These are phyloP conservation scores for Thymelicus acteon DNA, from an alignment of 2,888 invertebrate genomes.

Conservation along the genomic window DNA sequence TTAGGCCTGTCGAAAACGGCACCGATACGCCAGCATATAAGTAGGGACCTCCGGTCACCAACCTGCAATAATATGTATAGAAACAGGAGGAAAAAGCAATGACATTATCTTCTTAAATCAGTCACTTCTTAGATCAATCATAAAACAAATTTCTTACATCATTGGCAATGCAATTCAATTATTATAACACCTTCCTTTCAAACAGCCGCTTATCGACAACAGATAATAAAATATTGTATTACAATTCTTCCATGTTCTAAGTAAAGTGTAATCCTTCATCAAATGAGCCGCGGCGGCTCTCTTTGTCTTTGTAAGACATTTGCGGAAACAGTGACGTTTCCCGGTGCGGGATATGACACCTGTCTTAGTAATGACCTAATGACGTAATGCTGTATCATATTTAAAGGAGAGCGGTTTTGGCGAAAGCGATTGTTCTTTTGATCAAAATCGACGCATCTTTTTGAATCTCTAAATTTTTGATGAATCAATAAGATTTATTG, in stretches of 20 bases:
- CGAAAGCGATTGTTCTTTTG: background rate
- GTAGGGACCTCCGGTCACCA: no score
- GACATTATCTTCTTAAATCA: no score
- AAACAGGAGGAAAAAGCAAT: no score
- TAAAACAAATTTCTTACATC: no score
- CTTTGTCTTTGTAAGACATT: conserved; percentile 42
- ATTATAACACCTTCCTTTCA: background rate
- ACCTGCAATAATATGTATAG: no score
- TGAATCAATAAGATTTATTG: no score
- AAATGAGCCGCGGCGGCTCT: conserved; percentile 44
- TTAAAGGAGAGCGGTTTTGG: background rate
- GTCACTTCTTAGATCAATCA: no score
- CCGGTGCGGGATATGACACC: background rate
- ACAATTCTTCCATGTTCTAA: conserved; percentile 60
- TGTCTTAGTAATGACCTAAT: background rate
- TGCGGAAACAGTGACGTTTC: conserved; percentile 24
- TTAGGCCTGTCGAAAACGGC: no score
- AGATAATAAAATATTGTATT: conserved; percentile 60
- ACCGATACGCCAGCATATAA: no score
- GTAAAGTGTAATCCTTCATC: conserved; percentile 55
- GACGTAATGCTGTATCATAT: background rate
- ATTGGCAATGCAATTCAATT: no score
- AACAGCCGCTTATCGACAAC: conserved; percentile 43
- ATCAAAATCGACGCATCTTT: no score
- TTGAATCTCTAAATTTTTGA: no score